Evolutionary conservation across 1,140 invertebrate species (phyloP), one percentile per base, ranked within the genome.

Genomic region (Philopotamus ludificatus): DNA sequence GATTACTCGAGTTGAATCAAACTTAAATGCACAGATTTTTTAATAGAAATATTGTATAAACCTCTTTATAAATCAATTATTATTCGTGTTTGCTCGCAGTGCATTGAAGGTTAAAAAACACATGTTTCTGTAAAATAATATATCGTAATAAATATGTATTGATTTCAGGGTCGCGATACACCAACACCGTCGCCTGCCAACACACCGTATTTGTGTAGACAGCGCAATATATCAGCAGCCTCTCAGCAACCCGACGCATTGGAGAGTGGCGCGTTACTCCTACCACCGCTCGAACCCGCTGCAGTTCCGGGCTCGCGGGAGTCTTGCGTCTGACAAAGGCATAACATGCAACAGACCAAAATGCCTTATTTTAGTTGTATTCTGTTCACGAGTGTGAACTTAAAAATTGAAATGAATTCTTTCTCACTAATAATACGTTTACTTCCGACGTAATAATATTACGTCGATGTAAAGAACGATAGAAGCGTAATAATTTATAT

Each of bases 171-270:
- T 71, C 83, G 85, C 72, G 87, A 87, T 73, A 89, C 87, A 61
- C 88, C 87, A 51, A 85, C 86, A 47, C 86, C 86, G 28, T 90
- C 89, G 10, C 89, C 89, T 18, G 84, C 85, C 18, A 87, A 88
- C 69, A 90, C 89, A 3, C 89, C 89, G 10, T 92, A 90, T 71
- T 74, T 91, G 75, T 91, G 89, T 73, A 81, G 90, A 41, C 89
- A 92, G 73, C 81, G 90, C 18, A 89, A 85, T 34, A 53, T 69
- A 21, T 63, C 67, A 1, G 16, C 63, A 0, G 57, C 53, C 7
- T 44, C 21, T 18, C 63, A 66, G 39, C 67, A 69, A 45, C 63
- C 67, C 0, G 67, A 69, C 25, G 67, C 59, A 2, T 28, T 66
- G n/a, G 67, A 69, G 45, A 69, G 67, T 45, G 67, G 67, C 0